Base-by-base conservation (phyloP, 2,113 vertebrate genomes). In the Girardinichthys multiradiatus region DNA sequence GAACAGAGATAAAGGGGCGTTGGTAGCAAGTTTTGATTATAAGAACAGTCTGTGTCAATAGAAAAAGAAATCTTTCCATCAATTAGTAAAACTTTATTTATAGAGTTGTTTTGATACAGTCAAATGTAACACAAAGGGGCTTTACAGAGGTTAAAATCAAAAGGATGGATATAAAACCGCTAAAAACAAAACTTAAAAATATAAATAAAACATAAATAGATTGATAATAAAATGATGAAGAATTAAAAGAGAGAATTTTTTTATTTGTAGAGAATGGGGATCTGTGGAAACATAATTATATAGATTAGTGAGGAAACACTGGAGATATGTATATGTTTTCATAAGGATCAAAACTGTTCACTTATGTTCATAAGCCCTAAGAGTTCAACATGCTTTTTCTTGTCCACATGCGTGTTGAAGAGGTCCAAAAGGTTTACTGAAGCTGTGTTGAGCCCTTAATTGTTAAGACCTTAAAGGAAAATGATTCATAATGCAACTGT, bases 1-100 rank as follows among this genome's bases (percentile, higher is more conserved):
- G 58, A 37, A 59, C 35, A 27, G 27, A 66, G 70, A 72, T 60
- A 4, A 64, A 35, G 31, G 39, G 68, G 31, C 76, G 74, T 35
- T 26, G 54, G 17, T 27, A 51, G 4, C 19, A 35, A 28, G 2
- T 13, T 59, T 15, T 42, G 35, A 5, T 48, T 21, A 72, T 37
- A 9, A 24, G 31, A 15, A 10, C 21, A 15, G 35, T 27, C 4
- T 45, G 51, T 54, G 51, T 64, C 39, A 15, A 29, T 66, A 17
- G 19, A 51, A 65, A 61, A 66, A 10, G 13, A 28, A 3, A 33
- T 27, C 12, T n/a, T n/a, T 57, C 26, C 4, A 21, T 33, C 17
- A 61, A 12, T 10, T 24, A n/a, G 39, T 45, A 1, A 6, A 45
- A n/a, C 48, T 54, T n/a, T n/a, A n/a, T 54, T 24, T n/a, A n/a